These are phyloP conservation scores for Amniataba percoides DNA, from an alignment of 2,797 vertebrate genomes.

Conservation along the genomic window DNA sequence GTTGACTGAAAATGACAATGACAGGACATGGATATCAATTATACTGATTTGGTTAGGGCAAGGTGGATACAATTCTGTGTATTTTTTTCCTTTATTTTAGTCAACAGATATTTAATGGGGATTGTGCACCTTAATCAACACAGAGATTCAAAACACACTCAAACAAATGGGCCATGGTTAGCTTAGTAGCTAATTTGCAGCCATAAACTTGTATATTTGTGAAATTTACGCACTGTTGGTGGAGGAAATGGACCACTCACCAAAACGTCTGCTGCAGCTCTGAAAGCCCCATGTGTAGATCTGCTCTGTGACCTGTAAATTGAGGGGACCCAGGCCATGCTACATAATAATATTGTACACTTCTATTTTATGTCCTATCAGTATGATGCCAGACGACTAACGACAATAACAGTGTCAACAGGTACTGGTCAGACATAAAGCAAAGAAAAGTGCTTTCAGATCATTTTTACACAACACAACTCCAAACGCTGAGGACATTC, in stretches of 20 bases:
- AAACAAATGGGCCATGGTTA: neutral
- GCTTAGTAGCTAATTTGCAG: neutral
- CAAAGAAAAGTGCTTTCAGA: conserved; percentile 33
- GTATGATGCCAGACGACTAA: neutral
- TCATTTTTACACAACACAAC: conserved; percentile 46
- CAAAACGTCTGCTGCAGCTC: neutral
- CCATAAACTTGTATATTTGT: neutral
- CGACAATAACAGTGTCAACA: neutral
- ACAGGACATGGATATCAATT: neutral
- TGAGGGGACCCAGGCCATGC: neutral
- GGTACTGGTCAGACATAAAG: conserved; percentile 1
- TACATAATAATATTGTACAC: neutral
- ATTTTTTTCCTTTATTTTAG: neutral
- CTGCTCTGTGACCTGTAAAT: neutral
- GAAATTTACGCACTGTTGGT: neutral
- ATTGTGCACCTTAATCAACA: neutral
- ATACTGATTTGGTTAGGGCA: neutral
- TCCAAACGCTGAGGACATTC: conserved; percentile 57
- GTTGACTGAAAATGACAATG: neutral
- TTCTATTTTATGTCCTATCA: neutral
- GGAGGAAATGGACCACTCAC: neutral
- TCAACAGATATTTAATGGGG: neutral
- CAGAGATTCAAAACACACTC: neutral
- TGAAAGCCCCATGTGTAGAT: neutral
- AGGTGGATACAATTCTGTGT: neutral